phyloP scores from a whole-genome alignment of 2,797 vertebrate species.

The Halcyon smyrnensis region DNA sequence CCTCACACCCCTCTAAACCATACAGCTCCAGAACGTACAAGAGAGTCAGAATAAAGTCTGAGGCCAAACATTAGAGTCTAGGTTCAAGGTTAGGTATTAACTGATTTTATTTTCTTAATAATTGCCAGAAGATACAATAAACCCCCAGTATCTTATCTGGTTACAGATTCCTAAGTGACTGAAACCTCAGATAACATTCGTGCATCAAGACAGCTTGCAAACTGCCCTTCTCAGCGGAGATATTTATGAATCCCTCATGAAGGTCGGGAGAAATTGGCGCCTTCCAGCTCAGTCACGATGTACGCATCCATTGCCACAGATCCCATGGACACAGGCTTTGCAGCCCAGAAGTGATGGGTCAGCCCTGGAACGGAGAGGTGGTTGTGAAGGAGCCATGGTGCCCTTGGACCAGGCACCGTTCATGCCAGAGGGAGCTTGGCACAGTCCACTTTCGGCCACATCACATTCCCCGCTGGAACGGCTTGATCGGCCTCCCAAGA shows the following conservation, averaged over 20 bases:
- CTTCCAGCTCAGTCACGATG: accelerated
- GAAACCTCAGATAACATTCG: conserved; percentile 58
- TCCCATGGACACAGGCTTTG: accelerated
- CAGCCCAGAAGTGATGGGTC: accelerated
- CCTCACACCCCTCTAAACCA: background rate
- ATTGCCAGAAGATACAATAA: conserved; percentile 67
- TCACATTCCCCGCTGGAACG: conserved; percentile 1
- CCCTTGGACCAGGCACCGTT: background rate
- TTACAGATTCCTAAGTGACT: conserved; percentile 40
- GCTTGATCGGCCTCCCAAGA: conserved; percentile 46
- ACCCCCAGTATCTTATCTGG: conserved; percentile 63
- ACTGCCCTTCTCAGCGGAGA: background rate
- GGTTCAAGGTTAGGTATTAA: conserved; percentile 74
- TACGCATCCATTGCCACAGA: accelerated
- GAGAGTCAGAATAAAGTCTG: background rate
- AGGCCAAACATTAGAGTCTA: background rate
- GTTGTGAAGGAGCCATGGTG: accelerated
- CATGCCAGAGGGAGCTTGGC: background rate
- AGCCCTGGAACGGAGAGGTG: accelerated
- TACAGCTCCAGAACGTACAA: background rate
- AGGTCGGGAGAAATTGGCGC: background rate
- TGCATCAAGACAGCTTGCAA: background rate
- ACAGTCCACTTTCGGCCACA: background rate
- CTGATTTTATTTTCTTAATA: conserved; percentile 70
- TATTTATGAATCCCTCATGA: background rate